These are phyloP conservation scores for Pandion haliaetus DNA, from an alignment of 2,113 vertebrate species.

Conservation along the genomic window DNA sequence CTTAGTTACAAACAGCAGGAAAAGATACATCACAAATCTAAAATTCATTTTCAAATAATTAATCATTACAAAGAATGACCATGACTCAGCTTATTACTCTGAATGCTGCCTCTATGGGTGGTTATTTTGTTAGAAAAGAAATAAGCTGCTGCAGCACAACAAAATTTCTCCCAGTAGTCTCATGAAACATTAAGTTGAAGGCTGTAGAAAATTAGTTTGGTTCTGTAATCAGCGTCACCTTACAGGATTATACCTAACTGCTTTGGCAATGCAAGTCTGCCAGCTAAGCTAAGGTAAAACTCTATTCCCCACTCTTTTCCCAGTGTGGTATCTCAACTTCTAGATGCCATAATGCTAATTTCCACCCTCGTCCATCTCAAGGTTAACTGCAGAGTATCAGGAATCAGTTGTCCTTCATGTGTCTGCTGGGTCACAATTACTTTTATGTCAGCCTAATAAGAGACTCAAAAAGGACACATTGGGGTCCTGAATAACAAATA, in stretches of 20 bases:
- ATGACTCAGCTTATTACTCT: conserved; percentile 44
- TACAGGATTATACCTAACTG: background rate
- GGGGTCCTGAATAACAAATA: background rate
- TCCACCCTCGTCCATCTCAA: background rate
- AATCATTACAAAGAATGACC: conserved; percentile 58
- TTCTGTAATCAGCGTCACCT: background rate
- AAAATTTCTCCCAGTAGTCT: background rate
- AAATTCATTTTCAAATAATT: conserved; percentile 61
- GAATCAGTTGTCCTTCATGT: background rate
- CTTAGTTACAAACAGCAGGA: conserved; percentile 40
- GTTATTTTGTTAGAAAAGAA: conserved; percentile 26
- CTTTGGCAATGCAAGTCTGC: background rate
- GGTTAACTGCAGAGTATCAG: background rate
- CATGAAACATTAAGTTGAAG: background rate
- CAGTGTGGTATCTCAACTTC: background rate
- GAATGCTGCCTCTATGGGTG: background rate
- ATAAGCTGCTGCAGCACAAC: background rate
- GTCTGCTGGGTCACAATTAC: background rate
- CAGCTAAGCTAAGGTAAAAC: background rate
- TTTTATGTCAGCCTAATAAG: background rate
- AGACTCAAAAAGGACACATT: background rate
- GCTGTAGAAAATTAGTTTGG: background rate
- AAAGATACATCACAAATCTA: conserved; percentile 25
- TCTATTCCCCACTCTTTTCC: background rate
- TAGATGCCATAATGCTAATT: background rate